phyloP scores from a whole-genome alignment of 2,888 invertebrate genomes.

The Notocelia uddmanniana region DNA sequence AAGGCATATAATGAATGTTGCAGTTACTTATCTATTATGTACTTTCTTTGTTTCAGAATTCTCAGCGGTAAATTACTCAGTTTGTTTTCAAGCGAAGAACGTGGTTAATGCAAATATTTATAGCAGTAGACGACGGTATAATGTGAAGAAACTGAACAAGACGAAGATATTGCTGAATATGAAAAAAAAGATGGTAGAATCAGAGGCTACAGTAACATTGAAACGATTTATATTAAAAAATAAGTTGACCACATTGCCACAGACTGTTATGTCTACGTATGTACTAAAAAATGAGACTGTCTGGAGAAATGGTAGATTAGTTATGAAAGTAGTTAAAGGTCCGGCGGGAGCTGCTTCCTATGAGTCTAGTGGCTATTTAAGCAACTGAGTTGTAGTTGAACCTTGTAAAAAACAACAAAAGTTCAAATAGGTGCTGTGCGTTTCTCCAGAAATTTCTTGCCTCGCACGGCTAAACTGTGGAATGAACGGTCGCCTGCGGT shows the following conservation, averaged over 20 bases:
- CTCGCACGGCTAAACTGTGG: no score
- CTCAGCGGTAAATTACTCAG: background rate
- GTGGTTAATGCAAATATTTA: background rate
- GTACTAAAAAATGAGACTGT: slow-evolving; percentile 56
- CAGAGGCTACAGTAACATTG: background rate
- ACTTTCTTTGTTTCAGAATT: slow-evolving; percentile 32
- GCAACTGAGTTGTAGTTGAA: background rate
- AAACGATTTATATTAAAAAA: slow-evolving; percentile 5
- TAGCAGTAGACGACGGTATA: background rate
- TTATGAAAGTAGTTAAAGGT: slow-evolving; percentile 60
- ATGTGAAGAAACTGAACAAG: background rate
- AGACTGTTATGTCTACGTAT: slow-evolving; percentile 43
- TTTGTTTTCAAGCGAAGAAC: slow-evolving; percentile 8
- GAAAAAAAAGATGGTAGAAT: slow-evolving; percentile 4
- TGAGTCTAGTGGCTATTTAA: slow-evolving; percentile 18
- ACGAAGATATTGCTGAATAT: slow-evolving; percentile 3
- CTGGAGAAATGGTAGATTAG: slow-evolving; percentile 56
- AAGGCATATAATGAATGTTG: no score
- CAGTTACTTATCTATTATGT: background rate
- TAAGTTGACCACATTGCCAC: background rate
- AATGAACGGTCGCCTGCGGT: no score
- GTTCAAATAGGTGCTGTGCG: background rate
- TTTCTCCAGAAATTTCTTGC: no score
- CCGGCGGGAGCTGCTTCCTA: slow-evolving; percentile 17
- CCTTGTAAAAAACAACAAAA: background rate